Percentiles rank a stretch among this genome's conserved stretches.
These are phyloP conservation scores for Drosophila infuscata DNA, from an alignment of 2,888 invertebrate species.

Conservation along the genomic window DNA sequence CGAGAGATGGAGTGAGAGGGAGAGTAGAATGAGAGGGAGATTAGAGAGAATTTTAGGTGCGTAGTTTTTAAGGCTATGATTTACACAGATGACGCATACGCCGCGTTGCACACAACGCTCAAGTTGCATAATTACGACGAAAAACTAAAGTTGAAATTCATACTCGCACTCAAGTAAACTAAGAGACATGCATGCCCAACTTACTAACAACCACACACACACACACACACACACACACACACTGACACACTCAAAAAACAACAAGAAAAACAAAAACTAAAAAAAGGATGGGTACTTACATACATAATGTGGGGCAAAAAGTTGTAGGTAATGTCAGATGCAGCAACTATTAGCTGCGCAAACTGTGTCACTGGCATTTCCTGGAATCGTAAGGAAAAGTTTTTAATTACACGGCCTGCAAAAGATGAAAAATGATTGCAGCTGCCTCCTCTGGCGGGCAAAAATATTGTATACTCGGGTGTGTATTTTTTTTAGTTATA, in stretches of 20 bases:
- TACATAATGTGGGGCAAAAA: constrained; percentile 30
- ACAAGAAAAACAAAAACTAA: constrained; percentile 11
- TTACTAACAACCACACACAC: constrained; percentile 23
- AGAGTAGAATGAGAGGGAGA: not conserved
- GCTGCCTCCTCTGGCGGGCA: constrained; percentile 23
- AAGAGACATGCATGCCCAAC: constrained; percentile 53
- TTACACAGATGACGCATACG: constrained; percentile 51
- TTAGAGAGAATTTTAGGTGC: constrained; percentile 16
- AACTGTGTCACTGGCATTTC: constrained; percentile 59
- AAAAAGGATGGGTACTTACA: constrained; percentile 14
- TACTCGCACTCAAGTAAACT: constrained; percentile 78
- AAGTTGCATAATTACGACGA: constrained; percentile 68
- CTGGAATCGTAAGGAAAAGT: constrained; percentile 42
- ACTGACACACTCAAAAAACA: constrained; percentile 23
- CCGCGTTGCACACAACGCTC: constrained; percentile 68
- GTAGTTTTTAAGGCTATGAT: constrained; percentile 37
- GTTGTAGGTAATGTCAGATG: constrained; percentile 47
- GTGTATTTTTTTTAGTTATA: constrained; percentile 34
- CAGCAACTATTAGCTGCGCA: constrained; percentile 45
- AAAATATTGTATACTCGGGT: constrained; percentile 8
- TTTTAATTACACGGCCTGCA: constrained; percentile 59
- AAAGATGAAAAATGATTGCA: constrained; percentile 35
- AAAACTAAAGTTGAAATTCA: constrained; percentile 77
- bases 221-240: constrained; percentile 24
- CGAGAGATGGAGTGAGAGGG: not conserved